phyloP scores from a whole-genome alignment of 2,113 vertebrate genomes.

The Arvicanthis niloticus region DNA sequence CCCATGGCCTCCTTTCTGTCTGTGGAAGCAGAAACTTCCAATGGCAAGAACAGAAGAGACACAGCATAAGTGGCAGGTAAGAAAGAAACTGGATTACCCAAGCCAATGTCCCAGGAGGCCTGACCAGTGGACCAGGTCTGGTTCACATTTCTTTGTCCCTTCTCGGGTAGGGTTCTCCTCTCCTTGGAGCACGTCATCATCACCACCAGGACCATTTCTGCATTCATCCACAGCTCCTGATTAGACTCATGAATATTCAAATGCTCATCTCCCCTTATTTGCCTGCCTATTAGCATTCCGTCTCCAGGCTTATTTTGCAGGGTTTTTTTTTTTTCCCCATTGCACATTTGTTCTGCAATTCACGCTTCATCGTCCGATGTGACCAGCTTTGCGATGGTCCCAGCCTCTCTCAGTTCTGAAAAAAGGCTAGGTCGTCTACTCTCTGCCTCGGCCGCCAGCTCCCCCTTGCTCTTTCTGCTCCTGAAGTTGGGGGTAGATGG shows the following conservation, averaged over 20 bases:
- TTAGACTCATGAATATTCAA: slow-evolving; percentile 85
- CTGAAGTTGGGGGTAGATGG: neutral
- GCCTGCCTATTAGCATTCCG: slow-evolving; percentile 81
- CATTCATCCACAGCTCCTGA: slow-evolving; percentile 76
- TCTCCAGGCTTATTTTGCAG: slow-evolving; percentile 64
- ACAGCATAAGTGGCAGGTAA: slow-evolving; percentile 8
- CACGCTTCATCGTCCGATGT: slow-evolving; percentile 55
- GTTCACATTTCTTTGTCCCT: neutral
- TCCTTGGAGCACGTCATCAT: neutral
- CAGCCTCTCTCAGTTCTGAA: neutral
- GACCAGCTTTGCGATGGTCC: slow-evolving; percentile 55
- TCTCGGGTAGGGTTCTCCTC: slow-evolving; percentile 53
- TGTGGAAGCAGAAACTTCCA: slow-evolving; percentile 15
- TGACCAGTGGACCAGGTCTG: neutral
- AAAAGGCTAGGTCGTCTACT: neutral
- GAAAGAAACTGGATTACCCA: slow-evolving; percentile 8
- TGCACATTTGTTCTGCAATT: slow-evolving; percentile 48
- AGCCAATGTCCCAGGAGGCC: neutral
- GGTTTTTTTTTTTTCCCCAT: slow-evolving; percentile 36
- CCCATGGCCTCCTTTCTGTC: neutral
- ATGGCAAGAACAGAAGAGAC: slow-evolving; percentile 24
- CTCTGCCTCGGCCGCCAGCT: neutral
- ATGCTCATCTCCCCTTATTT: slow-evolving; percentile 79
- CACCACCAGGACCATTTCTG: slow-evolving; percentile 66
- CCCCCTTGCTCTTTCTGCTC: slow-evolving; percentile 29